phyloP scores from a whole-genome alignment of 2,888 invertebrate species.

The Arrhopalites spinosus region DNA sequence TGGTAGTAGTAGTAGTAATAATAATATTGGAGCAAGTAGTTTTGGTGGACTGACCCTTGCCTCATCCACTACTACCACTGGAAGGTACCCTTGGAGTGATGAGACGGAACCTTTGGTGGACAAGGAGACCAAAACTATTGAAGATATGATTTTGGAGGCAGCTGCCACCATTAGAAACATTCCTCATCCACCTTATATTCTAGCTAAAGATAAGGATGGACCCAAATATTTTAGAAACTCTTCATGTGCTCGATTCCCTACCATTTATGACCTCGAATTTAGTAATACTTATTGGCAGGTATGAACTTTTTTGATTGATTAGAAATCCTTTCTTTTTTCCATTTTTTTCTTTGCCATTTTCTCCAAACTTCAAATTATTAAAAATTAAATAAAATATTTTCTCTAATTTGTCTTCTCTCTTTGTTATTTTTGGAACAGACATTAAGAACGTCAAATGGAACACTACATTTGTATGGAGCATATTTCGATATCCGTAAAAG shows the following conservation, averaged over 20 bases:
- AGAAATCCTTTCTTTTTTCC: not conserved
- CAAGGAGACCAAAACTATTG: conserved; percentile 67
- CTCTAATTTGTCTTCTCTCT: not conserved
- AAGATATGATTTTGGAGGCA: conserved; percentile 72
- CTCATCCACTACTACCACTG: conserved; percentile 46
- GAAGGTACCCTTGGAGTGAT: conserved; percentile 56
- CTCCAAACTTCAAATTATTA: not conserved
- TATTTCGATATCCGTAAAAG: conserved; percentile 81
- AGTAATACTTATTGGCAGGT: conserved; percentile 91
- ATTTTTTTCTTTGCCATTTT: not conserved
- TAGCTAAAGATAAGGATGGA: conserved; percentile 74
- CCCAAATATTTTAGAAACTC: conserved; percentile 69
- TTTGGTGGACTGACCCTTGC: conserved; percentile 34
- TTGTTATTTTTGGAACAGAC: conserved; percentile 59
- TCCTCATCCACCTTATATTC: conserved; percentile 73
- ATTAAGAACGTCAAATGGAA: conserved; percentile 78
- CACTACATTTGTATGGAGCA: conserved; percentile 87
- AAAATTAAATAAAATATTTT: not conserved
- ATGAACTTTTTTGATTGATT: not conserved
- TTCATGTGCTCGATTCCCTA: conserved; percentile 83
- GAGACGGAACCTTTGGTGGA: conserved; percentile 68
- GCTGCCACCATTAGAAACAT: conserved; percentile 61
- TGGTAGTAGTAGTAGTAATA: conserved; percentile 9
- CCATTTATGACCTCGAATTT: conserved; percentile 87
- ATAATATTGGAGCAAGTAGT: not conserved